Conservation (phyloP, 2,113 vertebrate species). For the Oncorhynchus kisutch region DNA sequence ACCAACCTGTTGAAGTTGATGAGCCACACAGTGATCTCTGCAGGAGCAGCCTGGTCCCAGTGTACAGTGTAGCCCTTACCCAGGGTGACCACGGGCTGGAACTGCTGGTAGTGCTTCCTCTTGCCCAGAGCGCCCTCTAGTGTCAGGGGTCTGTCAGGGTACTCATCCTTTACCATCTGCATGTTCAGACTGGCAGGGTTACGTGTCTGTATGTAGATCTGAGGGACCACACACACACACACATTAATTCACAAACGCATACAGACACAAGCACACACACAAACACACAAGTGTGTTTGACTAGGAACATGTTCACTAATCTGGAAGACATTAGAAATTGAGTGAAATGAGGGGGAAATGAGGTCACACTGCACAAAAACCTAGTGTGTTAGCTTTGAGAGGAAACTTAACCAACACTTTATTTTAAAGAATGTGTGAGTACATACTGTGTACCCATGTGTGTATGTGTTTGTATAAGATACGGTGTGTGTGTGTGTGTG, state of each 20-base stretch:
- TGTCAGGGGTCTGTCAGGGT: slow-evolving; percentile 78
- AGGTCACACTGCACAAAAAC: too few relatives aligned
- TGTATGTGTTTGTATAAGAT: neutral
- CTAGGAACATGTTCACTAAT: too few relatives aligned
- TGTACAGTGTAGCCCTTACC: slow-evolving; percentile 92
- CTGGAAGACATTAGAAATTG: too few relatives aligned
- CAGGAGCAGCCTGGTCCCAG: slow-evolving; percentile 88
- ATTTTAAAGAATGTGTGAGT: neutral
- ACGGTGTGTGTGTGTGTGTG: neutral
- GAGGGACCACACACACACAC: neutral
- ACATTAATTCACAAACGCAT: neutral
- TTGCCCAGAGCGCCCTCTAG: slow-evolving; percentile 90
- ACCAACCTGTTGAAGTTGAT: slow-evolving; percentile 98
- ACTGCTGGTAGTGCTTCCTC: slow-evolving; percentile 93
- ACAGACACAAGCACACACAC: neutral
- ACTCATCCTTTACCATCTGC: slow-evolving; percentile 91
- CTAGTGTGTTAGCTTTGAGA: too few relatives aligned
- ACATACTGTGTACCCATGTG: neutral
- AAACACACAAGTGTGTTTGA: neutral
- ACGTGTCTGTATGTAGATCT: slow-evolving; percentile 93
- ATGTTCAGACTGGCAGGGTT: slow-evolving; percentile 84
- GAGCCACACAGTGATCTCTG: slow-evolving; percentile 91
- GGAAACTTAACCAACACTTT: too few relatives aligned
- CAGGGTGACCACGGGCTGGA: slow-evolving; percentile 90
- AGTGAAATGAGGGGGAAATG: too few relatives aligned